phyloP scores from a whole-genome alignment of 1,140 invertebrate genomes.

The Elymnias hypermnestra region DNA sequence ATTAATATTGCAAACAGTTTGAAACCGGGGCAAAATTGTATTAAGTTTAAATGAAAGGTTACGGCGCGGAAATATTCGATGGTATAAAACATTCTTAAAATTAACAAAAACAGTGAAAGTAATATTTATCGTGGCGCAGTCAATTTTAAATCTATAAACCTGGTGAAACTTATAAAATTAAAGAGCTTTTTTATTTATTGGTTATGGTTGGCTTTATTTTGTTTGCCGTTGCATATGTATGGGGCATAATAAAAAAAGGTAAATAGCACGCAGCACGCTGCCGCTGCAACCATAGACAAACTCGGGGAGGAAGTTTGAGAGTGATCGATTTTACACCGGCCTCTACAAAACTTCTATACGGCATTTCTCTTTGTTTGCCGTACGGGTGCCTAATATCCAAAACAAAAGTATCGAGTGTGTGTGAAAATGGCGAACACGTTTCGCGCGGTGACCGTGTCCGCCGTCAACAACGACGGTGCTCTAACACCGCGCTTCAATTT shows the following conservation, averaged over 20 bases:
- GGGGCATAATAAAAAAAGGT: conserved; percentile 26
- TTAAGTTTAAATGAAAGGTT: too few species aligned
- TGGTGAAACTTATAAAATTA: too few species aligned
- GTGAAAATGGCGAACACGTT: conserved; percentile 83
- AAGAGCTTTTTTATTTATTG: too few species aligned
- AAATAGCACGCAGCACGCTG: conserved; percentile 63
- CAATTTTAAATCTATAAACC: too few species aligned
- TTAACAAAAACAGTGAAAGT: too few species aligned
- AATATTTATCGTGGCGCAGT: too few species aligned
- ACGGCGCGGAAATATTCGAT: too few species aligned
- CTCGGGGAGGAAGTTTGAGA: conserved; percentile 66
- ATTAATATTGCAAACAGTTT: not conserved
- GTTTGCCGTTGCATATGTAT: not conserved
- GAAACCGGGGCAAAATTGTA: too few species aligned
- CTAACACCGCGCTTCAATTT: conserved; percentile 81
- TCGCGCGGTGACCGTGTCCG: conserved; percentile 82
- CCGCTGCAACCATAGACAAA: conserved; percentile 62
- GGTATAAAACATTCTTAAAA: too few species aligned
- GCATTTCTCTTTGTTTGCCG: conserved; percentile 72
- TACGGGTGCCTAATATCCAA: conserved; percentile 50
- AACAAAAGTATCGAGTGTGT: conserved; percentile 42
- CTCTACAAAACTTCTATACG: conserved; percentile 66
- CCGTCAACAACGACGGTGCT: conserved; percentile 81
- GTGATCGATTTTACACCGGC: conserved; percentile 74
- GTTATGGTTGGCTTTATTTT: not conserved